Conservation (phyloP, 2,888 invertebrate genomes). For the Xanthostigma xanthostigma region DNA sequence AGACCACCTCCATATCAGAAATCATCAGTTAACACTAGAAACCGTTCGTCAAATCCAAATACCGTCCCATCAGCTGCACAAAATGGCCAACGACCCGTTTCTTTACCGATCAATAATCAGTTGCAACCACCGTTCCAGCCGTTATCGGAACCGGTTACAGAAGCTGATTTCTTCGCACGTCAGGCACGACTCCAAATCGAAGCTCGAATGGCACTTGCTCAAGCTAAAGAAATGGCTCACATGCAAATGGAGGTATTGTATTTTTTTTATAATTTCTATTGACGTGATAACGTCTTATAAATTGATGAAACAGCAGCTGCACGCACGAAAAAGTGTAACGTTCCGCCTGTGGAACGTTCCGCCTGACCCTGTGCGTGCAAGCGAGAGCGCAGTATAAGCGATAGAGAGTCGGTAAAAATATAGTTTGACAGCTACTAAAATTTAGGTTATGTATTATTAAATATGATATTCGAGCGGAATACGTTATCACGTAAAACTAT, state of each 20-base stretch:
- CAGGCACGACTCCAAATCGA: constrained; percentile 75
- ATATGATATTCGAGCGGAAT: too few relatives aligned
- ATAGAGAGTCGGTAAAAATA: too few relatives aligned
- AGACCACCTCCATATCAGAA: constrained; percentile 32
- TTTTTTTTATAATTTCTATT: neutral
- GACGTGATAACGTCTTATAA: too few relatives aligned
- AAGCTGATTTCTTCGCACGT: constrained; percentile 66
- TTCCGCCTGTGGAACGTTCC: too few relatives aligned
- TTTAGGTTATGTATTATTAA: too few relatives aligned
- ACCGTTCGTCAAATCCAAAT: constrained; percentile 4
- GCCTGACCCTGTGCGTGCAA: too few relatives aligned
- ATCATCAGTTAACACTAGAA: constrained; percentile 2
- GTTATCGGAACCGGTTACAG: constrained; percentile 30
- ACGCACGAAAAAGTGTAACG: too few relatives aligned
- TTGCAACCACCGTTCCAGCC: constrained; percentile 25
- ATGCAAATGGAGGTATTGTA: constrained; percentile 69
- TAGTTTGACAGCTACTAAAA: too few relatives aligned
- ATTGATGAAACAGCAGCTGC: too few relatives aligned
- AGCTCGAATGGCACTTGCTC: constrained; percentile 72
- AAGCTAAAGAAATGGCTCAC: constrained; percentile 82
- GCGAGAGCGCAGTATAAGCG: too few relatives aligned
- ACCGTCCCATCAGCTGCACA: constrained; percentile 15
- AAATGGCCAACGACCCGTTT: constrained; percentile 20
- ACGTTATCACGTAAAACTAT: too few relatives aligned
- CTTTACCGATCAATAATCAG: constrained; percentile 29